Evolutionary conservation across 2,888 invertebrate genomes (phyloP).

Genomic region (Spicauda simplicius): DNA sequence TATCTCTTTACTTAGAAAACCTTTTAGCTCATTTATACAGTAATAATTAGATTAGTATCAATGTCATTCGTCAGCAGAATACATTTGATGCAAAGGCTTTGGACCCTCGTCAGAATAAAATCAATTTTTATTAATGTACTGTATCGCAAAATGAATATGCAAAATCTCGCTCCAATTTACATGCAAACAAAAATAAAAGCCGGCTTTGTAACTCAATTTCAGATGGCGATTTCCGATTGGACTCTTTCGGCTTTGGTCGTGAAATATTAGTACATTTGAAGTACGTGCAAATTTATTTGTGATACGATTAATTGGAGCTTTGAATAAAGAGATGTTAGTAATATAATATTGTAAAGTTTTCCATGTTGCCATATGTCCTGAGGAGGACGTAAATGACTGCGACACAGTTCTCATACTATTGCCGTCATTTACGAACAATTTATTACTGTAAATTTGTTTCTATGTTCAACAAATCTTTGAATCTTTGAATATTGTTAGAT

Average conservation of each 20-base stretch:
- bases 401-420: no score
- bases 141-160: slow-evolving; percentile 27
- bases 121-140: slow-evolving; percentile 19
- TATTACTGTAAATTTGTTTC: no score
- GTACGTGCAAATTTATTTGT: no score
- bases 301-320: no score
- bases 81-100: background rate
- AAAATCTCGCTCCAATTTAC: slow-evolving; percentile 31
- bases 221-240: slow-evolving; percentile 8
- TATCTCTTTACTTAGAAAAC: no score
- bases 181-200: slow-evolving; percentile 25
- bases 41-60: background rate
- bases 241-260: background rate
- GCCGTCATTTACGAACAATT: no score
- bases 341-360: no score
- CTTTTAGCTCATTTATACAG: background rate
- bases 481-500: no score
- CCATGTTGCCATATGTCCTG: no score
- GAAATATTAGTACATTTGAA: background rate
- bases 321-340: background rate
- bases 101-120: slow-evolving; percentile 15
- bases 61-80: background rate
- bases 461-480: no score
- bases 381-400: no score
- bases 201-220: slow-evolving; percentile 18